Evolutionary conservation across 2,888 invertebrate genomes (phyloP).

Genomic region (Neoaliturus tenellus): DNA sequence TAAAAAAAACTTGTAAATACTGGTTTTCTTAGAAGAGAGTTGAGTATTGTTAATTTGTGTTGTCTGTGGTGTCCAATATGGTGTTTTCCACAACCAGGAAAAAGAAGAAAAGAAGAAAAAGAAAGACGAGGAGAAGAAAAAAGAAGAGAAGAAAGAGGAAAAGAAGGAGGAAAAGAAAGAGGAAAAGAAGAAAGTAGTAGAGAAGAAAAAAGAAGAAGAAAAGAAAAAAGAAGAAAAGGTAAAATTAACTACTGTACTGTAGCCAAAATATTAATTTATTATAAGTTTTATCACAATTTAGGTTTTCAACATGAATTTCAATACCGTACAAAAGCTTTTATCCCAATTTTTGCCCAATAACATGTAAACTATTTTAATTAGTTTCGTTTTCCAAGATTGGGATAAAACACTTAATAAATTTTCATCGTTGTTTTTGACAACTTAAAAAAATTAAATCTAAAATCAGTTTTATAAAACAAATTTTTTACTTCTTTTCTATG

Average conservation of each 20-base stretch:
- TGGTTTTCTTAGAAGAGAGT: conserved; percentile 1
- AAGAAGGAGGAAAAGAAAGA: conserved; percentile 70
- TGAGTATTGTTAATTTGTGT: background rate
- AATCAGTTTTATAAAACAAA: too few species aligned
- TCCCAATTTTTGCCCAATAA: too few species aligned
- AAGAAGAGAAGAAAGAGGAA: conserved; percentile 64
- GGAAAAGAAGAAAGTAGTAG: conserved; percentile 71
- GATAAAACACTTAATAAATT: too few species aligned
- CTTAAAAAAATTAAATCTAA: too few species aligned
- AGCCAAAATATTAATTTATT: too few species aligned
- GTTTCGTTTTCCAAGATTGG: too few species aligned
- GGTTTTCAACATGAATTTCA: too few species aligned
- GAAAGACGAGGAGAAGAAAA: conserved; percentile 72
- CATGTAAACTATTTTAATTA: too few species aligned
- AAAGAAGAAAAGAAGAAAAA: conserved; percentile 64
- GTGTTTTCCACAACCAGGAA: conserved; percentile 57
- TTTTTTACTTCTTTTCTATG: too few species aligned
- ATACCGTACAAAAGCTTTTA: too few species aligned
- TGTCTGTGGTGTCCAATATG: conserved; percentile 37
- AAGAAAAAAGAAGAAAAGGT: conserved; percentile 45
- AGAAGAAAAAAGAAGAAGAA: conserved; percentile 71
- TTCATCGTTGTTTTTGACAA: too few species aligned
- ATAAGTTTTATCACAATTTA: too few species aligned
- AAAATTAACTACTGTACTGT: conserved; percentile 3
- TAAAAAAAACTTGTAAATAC: conserved; percentile 16